phyloP scores from a whole-genome alignment of 2,888 invertebrate species.

The Tiphia femorata region DNA sequence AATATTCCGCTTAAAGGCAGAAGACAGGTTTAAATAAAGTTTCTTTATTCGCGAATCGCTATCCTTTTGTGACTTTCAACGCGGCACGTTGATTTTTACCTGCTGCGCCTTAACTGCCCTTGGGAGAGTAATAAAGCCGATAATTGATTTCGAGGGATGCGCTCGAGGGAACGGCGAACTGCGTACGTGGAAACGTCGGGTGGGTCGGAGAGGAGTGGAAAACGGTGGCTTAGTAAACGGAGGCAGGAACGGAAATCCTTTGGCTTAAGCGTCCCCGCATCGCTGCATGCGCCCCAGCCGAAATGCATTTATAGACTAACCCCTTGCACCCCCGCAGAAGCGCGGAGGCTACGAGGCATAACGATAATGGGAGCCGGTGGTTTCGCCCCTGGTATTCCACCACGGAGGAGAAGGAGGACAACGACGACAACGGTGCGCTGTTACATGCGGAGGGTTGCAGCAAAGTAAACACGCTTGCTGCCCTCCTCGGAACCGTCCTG shows the following conservation, averaged over 20 bases:
- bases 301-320: conserved; percentile 33
- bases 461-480: too few relatives aligned
- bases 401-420: too few relatives aligned
- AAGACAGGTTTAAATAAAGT: too few relatives aligned
- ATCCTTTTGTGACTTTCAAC: too few relatives aligned
- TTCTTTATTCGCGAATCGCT: too few relatives aligned
- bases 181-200: background rate
- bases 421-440: too few relatives aligned
- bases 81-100: too few relatives aligned
- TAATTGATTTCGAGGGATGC: conserved; percentile 1
- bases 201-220: background rate
- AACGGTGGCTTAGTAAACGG: background rate
- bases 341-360: background rate
- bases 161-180: background rate
- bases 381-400: conserved; percentile 16
- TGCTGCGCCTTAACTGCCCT: too few relatives aligned
- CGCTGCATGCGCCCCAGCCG: conserved; percentile 21
- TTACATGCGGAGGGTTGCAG: too few relatives aligned
- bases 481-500: too few relatives aligned
- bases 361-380: conserved; percentile 11
- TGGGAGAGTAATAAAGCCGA: background rate
- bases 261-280: conserved; percentile 23
- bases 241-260: conserved; percentile 26
- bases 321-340: conserved; percentile 4
- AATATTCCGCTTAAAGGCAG: too few relatives aligned